Evolutionary conservation across 2,797 vertebrate species (phyloP), one percentile per base, ranked within the genome.

Genomic region (Danio kyathit): DNA sequence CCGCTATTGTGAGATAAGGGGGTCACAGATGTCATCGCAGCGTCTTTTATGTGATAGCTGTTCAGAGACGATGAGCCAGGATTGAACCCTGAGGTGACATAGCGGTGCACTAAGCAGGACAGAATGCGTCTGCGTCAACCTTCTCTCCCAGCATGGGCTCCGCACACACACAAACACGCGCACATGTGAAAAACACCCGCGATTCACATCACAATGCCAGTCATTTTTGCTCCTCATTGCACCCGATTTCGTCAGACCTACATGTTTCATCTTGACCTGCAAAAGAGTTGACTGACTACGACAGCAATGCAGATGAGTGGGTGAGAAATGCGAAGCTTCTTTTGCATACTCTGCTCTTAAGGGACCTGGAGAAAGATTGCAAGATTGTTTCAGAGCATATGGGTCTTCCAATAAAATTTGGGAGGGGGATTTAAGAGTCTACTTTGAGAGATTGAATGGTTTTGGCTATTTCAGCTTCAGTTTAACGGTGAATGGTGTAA

Each of bases 171-270:
- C 61, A 65, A 38, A 64, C 61, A 57, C 59, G 43, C n/a, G 0
- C 60, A 3, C 13, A 48, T n/a, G 48, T 4, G 16, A 76, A 66
- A 81, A 63, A 72, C 43, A 80, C 66, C 60, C n/a, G 70, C 64
- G 43, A 72, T 56, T 59, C 66, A 11, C 66, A 43, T 54, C 52
- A 48, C 70, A 80, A 85, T 40, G 76, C 41, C 81, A 76, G 67
- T 80, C 76, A 82, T 74, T 84, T 86, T 74, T 85, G 59, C 48
- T 60, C 48, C 57, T 84, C 76, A 83, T 87, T 89, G 85, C 88
- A 77, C 71, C 16, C 67, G 71, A 82, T 89, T 89, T 86, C 88
- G 88, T 89, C 87, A 89, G 70, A 86, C 65, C 69, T 52, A 66
- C 76, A 46, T 82, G 84, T 80, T 85, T 86, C 74, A 79, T 83